Evolutionary conservation across 1,140 invertebrate genomes (phyloP).

Genomic region (Hypsibius dujardini): DNA sequence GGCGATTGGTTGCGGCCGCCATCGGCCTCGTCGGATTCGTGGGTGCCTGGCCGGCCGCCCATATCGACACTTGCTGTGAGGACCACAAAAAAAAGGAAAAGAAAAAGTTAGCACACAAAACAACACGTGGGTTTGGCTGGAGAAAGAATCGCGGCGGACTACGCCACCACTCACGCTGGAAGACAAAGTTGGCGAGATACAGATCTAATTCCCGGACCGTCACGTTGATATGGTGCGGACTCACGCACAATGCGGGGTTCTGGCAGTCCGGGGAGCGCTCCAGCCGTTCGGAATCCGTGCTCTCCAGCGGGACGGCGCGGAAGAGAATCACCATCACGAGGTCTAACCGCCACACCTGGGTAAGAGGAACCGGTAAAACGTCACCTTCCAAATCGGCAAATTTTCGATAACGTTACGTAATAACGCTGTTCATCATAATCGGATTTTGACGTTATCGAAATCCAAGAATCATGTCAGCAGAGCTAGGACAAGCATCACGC

Average conservation of each 20-base stretch:
- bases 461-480: too few species aligned
- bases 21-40: neutral
- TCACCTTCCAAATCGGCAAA: neutral
- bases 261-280: constrained; percentile 92
- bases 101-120: neutral
- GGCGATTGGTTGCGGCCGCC: neutral
- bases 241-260: constrained; percentile 89
- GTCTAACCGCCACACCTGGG: constrained; percentile 86
- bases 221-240: constrained; percentile 99
- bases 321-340: constrained; percentile 99
- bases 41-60: neutral
- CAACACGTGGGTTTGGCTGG: neutral
- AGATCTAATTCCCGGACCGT: constrained; percentile 93
- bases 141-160: neutral
- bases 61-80: neutral
- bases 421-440: too few species aligned
- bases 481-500: too few species aligned
- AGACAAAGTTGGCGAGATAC: constrained; percentile 94
- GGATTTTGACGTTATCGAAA: too few species aligned
- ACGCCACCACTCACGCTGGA: neutral
- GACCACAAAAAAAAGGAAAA: neutral
- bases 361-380: constrained; percentile 19
- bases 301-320: constrained; percentile 95
- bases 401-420: too few species aligned
- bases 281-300: constrained; percentile 90